phyloP scores from a whole-genome alignment of 2,113 vertebrate species.

The Proterorhinus semilunaris region DNA sequence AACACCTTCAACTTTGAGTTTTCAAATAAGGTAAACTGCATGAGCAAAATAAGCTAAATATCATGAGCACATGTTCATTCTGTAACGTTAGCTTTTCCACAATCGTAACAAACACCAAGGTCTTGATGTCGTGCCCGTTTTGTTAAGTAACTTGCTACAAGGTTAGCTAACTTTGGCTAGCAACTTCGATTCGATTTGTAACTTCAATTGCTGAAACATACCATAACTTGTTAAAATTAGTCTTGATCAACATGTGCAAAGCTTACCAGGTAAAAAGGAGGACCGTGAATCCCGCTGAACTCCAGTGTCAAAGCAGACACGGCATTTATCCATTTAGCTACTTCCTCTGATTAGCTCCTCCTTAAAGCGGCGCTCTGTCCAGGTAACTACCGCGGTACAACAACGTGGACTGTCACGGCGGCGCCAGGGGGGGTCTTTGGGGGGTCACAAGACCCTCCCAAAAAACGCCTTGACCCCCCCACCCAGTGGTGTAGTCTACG shows the following conservation, averaged over 20 bases:
- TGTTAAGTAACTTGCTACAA: neutral
- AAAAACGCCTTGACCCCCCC: no score
- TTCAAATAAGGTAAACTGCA: neutral
- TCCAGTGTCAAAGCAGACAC: neutral
- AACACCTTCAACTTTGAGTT: neutral
- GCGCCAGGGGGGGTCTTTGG: no score
- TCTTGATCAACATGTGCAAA: neutral
- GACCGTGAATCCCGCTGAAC: neutral
- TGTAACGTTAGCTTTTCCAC: neutral
- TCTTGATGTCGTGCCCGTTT: neutral
- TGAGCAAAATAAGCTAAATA: neutral
- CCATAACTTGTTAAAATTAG: neutral
- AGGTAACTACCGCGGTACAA: neutral
- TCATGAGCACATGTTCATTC: neutral
- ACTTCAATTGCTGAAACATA: no score
- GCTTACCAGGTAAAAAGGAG: constrained; percentile 2
- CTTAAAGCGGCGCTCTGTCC: neutral
- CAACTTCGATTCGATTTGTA: constrained; percentile 7
- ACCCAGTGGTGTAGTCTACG: no score
- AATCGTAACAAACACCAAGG: neutral
- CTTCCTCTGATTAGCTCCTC: neutral
- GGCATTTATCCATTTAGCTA: neutral
- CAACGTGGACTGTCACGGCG: constrained; percentile 4
- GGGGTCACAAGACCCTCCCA: no score
- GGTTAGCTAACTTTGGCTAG: constrained; percentile 45